phyloP scores from a whole-genome alignment of 2,113 vertebrate species.

The Myodes glareolus region DNA sequence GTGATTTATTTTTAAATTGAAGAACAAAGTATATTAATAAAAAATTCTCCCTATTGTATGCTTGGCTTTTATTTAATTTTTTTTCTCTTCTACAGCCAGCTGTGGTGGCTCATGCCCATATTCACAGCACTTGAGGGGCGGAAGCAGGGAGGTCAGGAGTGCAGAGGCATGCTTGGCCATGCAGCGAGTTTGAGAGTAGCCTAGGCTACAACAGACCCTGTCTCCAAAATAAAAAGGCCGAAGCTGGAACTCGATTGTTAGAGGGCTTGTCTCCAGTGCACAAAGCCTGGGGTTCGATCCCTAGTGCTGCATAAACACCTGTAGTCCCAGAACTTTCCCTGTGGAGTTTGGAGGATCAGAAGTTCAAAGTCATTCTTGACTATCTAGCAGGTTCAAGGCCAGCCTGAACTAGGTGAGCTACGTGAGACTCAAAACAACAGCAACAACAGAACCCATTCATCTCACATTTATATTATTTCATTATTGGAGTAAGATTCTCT shows the following conservation, averaged over 20 bases:
- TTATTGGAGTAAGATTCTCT: too few species aligned
- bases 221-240: neutral
- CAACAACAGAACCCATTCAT: neutral
- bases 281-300: neutral
- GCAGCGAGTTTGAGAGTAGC: neutral
- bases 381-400: neutral
- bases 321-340: neutral
- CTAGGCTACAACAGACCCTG: neutral
- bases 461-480: neutral
- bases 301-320: neutral
- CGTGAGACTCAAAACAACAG: neutral
- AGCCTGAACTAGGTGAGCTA: neutral
- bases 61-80: neutral
- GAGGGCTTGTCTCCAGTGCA: neutral
- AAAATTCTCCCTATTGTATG: neutral
- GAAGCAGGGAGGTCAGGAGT: neutral
- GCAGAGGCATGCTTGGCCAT: neutral
- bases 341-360: neutral
- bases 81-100: neutral
- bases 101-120: neutral
- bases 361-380: neutral
- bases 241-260: neutral
- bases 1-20: neutral
- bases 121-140: neutral
- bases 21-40: neutral